Conservation (phyloP, 2,888 invertebrate species). For the Smittia aterrima region DNA sequence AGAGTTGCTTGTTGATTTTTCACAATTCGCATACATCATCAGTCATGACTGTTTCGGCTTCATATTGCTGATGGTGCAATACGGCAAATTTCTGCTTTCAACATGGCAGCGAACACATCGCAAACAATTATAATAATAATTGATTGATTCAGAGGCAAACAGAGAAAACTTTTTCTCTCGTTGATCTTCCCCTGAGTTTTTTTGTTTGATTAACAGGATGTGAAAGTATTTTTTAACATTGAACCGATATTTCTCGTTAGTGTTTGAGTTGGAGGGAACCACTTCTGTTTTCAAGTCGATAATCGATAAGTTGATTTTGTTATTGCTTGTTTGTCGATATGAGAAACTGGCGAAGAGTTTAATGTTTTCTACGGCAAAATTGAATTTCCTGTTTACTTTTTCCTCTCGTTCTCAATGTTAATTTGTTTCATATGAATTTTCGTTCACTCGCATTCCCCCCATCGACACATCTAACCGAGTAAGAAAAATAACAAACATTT, state of each 20-base stretch:
- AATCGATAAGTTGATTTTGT: conserved; percentile 17
- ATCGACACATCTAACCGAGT: background rate
- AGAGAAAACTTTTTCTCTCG: conserved; percentile 5
- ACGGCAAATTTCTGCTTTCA: background rate
- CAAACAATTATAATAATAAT: conserved; percentile 24
- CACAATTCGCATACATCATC: conserved; percentile 21
- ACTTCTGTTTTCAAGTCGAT: conserved; percentile 25
- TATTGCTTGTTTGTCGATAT: background rate
- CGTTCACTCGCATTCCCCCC: background rate
- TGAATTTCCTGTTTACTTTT: conserved; percentile 41
- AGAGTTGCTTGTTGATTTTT: background rate
- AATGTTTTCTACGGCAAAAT: conserved; percentile 7
- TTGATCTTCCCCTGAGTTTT: background rate
- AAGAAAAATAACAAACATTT: conserved; percentile 5
- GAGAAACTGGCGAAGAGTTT: conserved; percentile 4
- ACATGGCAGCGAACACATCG: background rate
- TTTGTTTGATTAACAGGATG: conserved; percentile 34
- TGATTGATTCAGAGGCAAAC: conserved; percentile 17
- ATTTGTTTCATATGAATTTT: conserved; percentile 13
- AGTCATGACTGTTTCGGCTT: background rate
- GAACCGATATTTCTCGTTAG: background rate
- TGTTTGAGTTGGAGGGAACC: conserved; percentile 3
- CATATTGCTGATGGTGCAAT: background rate
- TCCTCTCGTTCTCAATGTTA: conserved; percentile 18
- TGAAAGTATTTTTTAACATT: background rate